Evolutionary conservation across 2,797 vertebrate genomes (phyloP).

Genomic region (Spizella passerina): DNA sequence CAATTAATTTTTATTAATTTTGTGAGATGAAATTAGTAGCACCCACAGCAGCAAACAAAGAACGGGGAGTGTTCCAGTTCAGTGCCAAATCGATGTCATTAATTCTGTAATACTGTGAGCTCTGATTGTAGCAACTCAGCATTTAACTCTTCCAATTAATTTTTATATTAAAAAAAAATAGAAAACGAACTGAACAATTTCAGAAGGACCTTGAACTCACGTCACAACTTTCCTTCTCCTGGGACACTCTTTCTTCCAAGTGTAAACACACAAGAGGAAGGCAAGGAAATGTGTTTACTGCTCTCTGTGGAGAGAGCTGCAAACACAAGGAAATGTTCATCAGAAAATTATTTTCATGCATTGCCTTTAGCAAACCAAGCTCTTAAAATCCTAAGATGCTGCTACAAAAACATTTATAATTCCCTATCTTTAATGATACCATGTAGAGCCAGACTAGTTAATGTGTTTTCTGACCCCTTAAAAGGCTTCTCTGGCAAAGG

Average conservation of each 20-base stretch:
- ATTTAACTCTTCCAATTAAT: slow-evolving; percentile 76
- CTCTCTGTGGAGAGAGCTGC: neutral
- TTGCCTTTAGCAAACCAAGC: slow-evolving; percentile 13
- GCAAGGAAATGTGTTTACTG: neutral
- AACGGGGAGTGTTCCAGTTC: slow-evolving; percentile 45
- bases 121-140: slow-evolving; percentile 69
- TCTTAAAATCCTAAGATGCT: neutral
- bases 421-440: neutral
- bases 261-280: neutral
- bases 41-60: slow-evolving; percentile 59
- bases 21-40: slow-evolving; percentile 72
- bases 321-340: neutral
- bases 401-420: neutral
- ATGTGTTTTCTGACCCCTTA: neutral
- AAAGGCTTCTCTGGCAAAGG: neutral
- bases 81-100: slow-evolving; percentile 66
- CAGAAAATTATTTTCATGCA: neutral
- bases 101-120: slow-evolving; percentile 68
- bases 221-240: slow-evolving; percentile 51
- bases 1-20: slow-evolving; percentile 79
- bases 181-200: slow-evolving; percentile 57
- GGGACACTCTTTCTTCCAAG: slow-evolving; percentile 46
- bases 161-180: slow-evolving; percentile 33
- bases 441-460: neutral
- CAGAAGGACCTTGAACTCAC: slow-evolving; percentile 68